A percentile compares a stretch with the other conserved stretches of the same genome.
These are phyloP conservation scores for Lamellibrachia columna DNA, from an alignment of 2,888 invertebrate species.

Conservation along the genomic window DNA sequence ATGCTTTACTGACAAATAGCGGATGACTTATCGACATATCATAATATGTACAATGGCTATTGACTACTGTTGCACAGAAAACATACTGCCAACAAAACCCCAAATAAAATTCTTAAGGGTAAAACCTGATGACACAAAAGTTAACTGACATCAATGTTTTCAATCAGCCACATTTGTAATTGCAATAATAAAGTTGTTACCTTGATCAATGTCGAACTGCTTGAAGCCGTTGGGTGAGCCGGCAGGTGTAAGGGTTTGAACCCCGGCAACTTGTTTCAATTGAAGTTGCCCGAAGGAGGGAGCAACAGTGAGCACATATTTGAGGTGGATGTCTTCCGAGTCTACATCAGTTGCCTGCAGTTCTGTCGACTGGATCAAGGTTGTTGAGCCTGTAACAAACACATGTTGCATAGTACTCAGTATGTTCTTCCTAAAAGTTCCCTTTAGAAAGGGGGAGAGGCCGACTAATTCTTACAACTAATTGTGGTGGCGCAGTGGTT, in stretches of 20 bases:
- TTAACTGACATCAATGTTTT: neutral
- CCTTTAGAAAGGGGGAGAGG: neutral
- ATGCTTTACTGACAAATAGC: neutral
- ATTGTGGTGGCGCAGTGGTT: too few relatives aligned
- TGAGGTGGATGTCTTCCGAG: conserved; percentile 53
- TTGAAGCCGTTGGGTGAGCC: conserved; percentile 49
- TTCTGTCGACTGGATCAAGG: conserved; percentile 46
- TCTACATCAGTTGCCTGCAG: conserved; percentile 59
- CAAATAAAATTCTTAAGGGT: neutral
- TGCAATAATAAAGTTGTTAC: conserved; percentile 37
- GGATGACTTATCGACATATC: neutral
- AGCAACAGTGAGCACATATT: conserved; percentile 53
- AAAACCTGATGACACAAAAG: neutral
- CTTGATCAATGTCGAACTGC: conserved; percentile 55
- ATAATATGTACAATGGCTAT: neutral
- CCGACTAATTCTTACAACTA: neutral
- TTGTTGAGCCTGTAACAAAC: conserved; percentile 50
- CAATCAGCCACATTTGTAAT: neutral
- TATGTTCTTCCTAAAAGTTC: neutral
- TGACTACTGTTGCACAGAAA: neutral
- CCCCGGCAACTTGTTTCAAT: conserved; percentile 30
- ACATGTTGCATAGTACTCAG: neutral
- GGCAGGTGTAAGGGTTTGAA: conserved; percentile 39
- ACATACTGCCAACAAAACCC: neutral
- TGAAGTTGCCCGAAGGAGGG: conserved; percentile 52